These are phyloP conservation scores for Stratiolaelaps scimitus DNA, from an alignment of 1,140 invertebrate species.

Conservation along the genomic window DNA sequence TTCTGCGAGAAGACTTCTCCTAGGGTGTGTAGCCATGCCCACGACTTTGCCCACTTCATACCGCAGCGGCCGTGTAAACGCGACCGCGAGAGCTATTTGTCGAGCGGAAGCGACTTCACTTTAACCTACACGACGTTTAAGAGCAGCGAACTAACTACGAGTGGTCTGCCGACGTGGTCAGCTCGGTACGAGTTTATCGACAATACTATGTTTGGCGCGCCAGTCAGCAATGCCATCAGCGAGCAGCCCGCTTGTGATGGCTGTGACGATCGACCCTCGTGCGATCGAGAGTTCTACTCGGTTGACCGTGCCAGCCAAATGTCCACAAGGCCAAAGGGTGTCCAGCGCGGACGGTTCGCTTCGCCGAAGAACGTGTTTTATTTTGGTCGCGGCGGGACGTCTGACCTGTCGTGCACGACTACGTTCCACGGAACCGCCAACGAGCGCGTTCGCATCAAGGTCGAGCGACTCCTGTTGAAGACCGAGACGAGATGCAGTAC, in stretches of 20 bases:
- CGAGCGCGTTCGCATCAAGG: conserved; percentile 29
- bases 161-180: conserved; percentile 16
- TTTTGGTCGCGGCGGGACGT: conserved; percentile 33
- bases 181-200: conserved; percentile 19
- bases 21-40: conserved; percentile 16
- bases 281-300: conserved; percentile 18
- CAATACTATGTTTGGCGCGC: conserved; percentile 20
- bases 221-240: conserved; percentile 4
- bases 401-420: conserved; percentile 32
- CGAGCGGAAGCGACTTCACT: conserved; percentile 25
- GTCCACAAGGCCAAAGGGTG: not conserved
- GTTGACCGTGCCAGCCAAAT: not conserved
- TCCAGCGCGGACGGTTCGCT: conserved; percentile 23
- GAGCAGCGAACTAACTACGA: conserved; percentile 12
- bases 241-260: not conserved
- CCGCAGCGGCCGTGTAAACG: conserved; percentile 25
- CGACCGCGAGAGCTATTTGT: conserved; percentile 19
- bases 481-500: conserved; percentile 30
- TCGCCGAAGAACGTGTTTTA: conserved; percentile 34
- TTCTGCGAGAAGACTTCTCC: conserved; percentile 19
- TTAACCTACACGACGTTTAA: conserved; percentile 13
- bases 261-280: conserved; percentile 16
- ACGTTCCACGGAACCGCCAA: conserved; percentile 30
- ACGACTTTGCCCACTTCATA: conserved; percentile 13
- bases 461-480: conserved; percentile 30